Evolutionary conservation across 1,140 invertebrate genomes (phyloP), one percentile per base, ranked within the genome.

Genomic region (Nixonia krombeini): DNA sequence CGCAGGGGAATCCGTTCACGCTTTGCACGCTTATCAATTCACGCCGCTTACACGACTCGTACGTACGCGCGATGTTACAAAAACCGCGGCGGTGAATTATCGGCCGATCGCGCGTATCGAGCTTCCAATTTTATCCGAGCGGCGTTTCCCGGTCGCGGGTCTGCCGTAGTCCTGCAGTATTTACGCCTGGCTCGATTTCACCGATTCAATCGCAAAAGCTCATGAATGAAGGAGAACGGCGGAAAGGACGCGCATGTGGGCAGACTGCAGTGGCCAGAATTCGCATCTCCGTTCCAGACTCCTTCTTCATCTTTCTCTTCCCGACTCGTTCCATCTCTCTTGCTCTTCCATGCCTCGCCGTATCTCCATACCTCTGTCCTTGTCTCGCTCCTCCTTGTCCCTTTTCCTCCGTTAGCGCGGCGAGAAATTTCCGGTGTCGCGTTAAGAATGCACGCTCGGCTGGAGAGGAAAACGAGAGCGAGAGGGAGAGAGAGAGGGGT

Each of bases 211-310:
- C 57, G 64, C n/a, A n/a, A 70, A 59, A 72, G 51, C 70, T 76
- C 73, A 73, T 77, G 78, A 77, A 78, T 78, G 78, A 73, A 77
- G 56, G 65, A 64, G 65, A 65, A 49, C 46, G 33, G 59, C 50
- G 66, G 73, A 73, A 74, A 68, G 35, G 29, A 49, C 37, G 55
- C 49, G 65, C 66, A 61, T 53, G 50, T 59, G 46, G 49, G 53
- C 37, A 47, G n/a, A n/a, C 40, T 41, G 38, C 31, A 50, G 40
- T 62, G 51, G 46, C 47, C 61, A 62, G 59, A 72, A 67, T 72
- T 72, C 74, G 58, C 75, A 76, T 76, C 70, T 76, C 71, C 59
- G 41, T 57, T 50, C 49, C 55, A n/a, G 59, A 63, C 46, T 51
- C 56, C 49, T 53, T 56, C 49, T 38, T 49, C 51, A 3, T 12